These are phyloP conservation scores for Pipa parva DNA, from an alignment of 2,113 vertebrate species.

Conservation along the genomic window DNA sequence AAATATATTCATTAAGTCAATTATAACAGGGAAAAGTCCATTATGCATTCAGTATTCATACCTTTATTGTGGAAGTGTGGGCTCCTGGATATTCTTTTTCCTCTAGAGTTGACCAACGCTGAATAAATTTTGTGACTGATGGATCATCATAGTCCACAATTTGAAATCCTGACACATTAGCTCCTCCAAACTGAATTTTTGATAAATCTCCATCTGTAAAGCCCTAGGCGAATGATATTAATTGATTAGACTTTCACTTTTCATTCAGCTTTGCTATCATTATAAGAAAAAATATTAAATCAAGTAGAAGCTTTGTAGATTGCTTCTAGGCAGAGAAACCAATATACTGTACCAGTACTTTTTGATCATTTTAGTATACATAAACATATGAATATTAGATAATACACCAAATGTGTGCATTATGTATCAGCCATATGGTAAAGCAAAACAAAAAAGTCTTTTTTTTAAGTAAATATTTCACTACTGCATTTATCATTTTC, in stretches of 20 bases:
- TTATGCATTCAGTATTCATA: conserved; percentile 49
- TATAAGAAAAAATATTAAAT: conserved; percentile 16
- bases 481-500: too few species aligned
- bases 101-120: conserved; percentile 92
- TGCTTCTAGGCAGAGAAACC: conserved; percentile 7
- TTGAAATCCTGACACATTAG: conserved; percentile 97
- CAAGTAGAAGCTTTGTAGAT: background rate
- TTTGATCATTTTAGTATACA: background rate
- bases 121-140: conserved; percentile 92
- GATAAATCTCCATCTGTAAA: conserved; percentile 94
- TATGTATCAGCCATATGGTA: too few species aligned
- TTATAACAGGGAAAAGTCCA: too few species aligned
- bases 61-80: conserved; percentile 88
- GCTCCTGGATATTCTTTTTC: conserved; percentile 97
- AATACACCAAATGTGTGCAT: too few species aligned
- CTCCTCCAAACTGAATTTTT: conserved; percentile 97
- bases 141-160: conserved; percentile 97
- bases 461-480: too few species aligned
- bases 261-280: too few species aligned
- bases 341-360: conserved; percentile 5
- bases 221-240: conserved; percentile 67
- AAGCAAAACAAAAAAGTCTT: too few species aligned
- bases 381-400: too few species aligned
- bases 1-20: too few species aligned
- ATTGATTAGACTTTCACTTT: conserved; percentile 8